Percentiles rank a stretch among this genome's conserved stretches.
These are phyloP conservation scores for Columbina picui DNA, from an alignment of 2,113 vertebrate species.

Conservation along the genomic window DNA sequence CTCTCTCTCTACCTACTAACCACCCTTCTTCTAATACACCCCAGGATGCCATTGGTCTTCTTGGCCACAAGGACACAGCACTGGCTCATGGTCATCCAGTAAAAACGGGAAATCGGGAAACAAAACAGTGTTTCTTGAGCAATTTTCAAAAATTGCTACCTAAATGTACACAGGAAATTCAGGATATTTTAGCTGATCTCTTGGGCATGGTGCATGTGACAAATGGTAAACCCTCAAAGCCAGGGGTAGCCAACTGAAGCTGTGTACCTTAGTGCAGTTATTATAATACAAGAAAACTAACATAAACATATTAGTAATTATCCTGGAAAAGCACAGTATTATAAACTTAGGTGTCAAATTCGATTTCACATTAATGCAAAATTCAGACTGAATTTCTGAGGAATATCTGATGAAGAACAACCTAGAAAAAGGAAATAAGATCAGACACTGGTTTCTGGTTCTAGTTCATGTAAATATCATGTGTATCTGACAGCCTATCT, in stretches of 20 bases:
- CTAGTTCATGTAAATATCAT: neutral
- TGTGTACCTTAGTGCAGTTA: neutral
- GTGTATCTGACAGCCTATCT: neutral
- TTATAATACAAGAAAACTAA: neutral
- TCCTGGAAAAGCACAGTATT: neutral
- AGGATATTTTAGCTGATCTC: neutral
- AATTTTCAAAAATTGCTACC: neutral
- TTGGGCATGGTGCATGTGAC: neutral
- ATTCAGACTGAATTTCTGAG: neutral
- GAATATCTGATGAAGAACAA: neutral
- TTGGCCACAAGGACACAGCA: no score
- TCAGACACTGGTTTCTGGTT: conserved; percentile 18
- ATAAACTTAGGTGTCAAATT: neutral
- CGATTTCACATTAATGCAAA: neutral
- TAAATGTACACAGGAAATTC: neutral
- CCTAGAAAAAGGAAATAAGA: neutral
- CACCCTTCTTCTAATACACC: no score
- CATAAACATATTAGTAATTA: neutral
- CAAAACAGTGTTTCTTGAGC: neutral
- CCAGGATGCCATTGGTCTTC: no score
- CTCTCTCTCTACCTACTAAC: no score
- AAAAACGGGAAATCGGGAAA: neutral
- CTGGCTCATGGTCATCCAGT: neutral
- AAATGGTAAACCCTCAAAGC: neutral
- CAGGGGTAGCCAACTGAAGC: neutral